A percentile compares a stretch with the other conserved stretches of the same genome.
phyloP scores from a whole-genome alignment of 2,113 vertebrate species.

The Cephalopholis sonnerati region DNA sequence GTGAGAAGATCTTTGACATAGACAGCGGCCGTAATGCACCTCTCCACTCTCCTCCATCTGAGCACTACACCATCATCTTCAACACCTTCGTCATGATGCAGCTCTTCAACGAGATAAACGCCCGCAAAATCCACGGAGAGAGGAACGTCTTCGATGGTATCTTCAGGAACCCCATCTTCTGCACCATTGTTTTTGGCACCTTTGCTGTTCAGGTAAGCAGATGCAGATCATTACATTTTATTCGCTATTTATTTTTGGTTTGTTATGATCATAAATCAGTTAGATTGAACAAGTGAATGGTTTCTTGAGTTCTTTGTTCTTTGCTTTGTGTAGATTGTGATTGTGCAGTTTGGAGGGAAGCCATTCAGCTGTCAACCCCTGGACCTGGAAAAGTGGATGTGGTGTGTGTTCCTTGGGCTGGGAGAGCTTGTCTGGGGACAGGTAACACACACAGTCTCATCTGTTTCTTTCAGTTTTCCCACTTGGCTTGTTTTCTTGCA shows the following conservation, averaged over 20 bases:
- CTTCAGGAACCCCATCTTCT: constrained; percentile 98
- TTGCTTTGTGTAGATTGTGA: constrained; percentile 88
- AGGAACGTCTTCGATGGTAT: constrained; percentile 98
- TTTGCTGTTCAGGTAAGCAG: constrained; percentile 92
- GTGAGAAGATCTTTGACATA: constrained; percentile 96
- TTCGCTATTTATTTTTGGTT: not conserved
- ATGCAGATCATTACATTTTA: not conserved
- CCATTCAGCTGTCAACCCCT: constrained; percentile 97
- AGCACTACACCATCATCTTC: constrained; percentile 99
- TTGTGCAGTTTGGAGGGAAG: constrained; percentile 98
- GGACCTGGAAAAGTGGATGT: constrained; percentile 97
- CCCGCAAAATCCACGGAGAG: constrained; percentile 98
- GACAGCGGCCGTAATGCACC: constrained; percentile 96
- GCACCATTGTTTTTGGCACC: constrained; percentile 96
- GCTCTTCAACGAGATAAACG: constrained; percentile 99
- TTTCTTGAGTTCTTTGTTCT: not conserved
- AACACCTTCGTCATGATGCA: constrained; percentile 99
- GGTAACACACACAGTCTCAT: constrained; percentile 83
- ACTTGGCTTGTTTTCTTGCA: not conserved
- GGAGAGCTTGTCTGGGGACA: constrained; percentile 99
- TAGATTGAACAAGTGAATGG: not conserved
- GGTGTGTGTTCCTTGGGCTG: constrained; percentile 97
- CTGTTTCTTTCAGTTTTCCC: constrained; percentile 16
- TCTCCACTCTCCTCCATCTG: constrained; percentile 95
- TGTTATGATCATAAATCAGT: not conserved